Evolutionary conservation across 2,797 vertebrate species (phyloP), one percentile per base, ranked within the genome.

Genomic region (Trachurus trachurus): DNA sequence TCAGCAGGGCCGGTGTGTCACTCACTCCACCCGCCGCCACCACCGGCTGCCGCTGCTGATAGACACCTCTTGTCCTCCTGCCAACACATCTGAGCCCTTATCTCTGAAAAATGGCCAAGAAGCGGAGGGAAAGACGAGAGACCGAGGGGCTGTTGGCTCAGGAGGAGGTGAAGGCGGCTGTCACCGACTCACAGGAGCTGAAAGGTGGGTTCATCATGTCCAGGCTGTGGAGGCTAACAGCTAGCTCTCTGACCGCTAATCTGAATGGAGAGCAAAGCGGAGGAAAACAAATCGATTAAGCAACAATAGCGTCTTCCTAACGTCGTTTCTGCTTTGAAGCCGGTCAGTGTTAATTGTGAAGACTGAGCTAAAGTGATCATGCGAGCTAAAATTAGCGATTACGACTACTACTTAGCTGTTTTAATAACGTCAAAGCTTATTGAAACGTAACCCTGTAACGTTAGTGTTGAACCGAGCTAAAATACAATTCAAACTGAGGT

Each of bases 101-200:
- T 34, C 16, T 3, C 3, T 5, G 34, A 78, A 74, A 26, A 81
- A 96, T 95, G 96, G 90, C 92, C n/a, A 95, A 92, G 73, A 96
- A 95, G 78, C 94, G 94, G 74, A 93, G 89, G 89, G 94, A 94
- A 40, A 87, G 58, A 60, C 88, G 83, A 34, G 93, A 95, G 31
- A 71, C 60, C 2, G 93, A 94, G 26, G 73, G 47, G 2, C 53
- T 87, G 72, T 75, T 87, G 57, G 9, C 34, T 0, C 81, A 89
- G 37, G 90, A 91, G 40, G 93, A 94, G 34, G 37, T 78, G 70
- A 90, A 91, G 74, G 59, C 83, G 49, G 77, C 72, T 12, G 79
- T 40, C 3, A 9, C 39, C 0, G 83, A 90, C 57, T 71, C 91
- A 3, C 74, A 45, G n/a, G 52, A 29, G 3, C 5, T 85, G 42